phyloP scores from a whole-genome alignment of 1,140 invertebrate genomes.

The Papilio aristodemus region DNA sequence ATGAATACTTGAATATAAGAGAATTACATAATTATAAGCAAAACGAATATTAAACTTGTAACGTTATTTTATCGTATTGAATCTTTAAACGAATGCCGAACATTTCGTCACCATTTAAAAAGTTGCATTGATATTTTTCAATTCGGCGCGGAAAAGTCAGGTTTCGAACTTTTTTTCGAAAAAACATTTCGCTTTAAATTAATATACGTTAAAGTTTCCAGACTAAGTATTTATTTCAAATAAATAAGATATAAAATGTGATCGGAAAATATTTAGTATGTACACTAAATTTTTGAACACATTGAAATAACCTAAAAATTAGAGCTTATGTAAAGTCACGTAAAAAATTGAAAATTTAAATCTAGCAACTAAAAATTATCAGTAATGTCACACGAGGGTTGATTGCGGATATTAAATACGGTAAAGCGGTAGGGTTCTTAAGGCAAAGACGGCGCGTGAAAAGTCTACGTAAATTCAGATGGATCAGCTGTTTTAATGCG shows the following conservation, averaged over 20 bases:
- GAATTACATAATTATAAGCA: not conserved
- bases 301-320: conserved; percentile 29
- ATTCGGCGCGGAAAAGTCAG: conserved; percentile 26
- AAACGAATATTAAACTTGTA: not conserved
- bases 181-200: not conserved
- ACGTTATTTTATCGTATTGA: not conserved
- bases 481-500: conserved; percentile 56
- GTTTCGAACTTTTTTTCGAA: not conserved
- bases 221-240: not conserved
- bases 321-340: too few species aligned
- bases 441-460: conserved; percentile 46
- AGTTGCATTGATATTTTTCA: not conserved
- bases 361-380: conserved; percentile 38
- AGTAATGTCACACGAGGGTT: conserved; percentile 42
- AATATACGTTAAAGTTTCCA: not conserved
- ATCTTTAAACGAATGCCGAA: not conserved
- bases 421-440: conserved; percentile 33
- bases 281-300: not conserved
- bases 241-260: too few species aligned
- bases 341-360: not conserved
- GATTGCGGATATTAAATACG: conserved; percentile 46
- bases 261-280: not conserved
- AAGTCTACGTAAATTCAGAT: conserved; percentile 43
- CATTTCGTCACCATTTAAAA: not conserved
- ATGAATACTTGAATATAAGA: not conserved